Conservation (phyloP, 2,113 vertebrate species). For the Sigmodon hispidus region DNA sequence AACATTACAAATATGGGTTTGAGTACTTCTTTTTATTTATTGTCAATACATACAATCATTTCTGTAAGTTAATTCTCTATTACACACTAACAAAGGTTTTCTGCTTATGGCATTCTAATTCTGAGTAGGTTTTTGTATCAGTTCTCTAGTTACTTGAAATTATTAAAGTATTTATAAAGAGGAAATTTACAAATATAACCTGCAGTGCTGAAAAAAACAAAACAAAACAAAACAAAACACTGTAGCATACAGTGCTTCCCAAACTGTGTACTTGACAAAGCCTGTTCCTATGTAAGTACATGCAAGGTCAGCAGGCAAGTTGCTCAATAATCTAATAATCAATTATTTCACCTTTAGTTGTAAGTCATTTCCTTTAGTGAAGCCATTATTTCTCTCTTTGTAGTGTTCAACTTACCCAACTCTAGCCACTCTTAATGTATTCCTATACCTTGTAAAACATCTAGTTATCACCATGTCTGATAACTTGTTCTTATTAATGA, state of each 20-base stretch:
- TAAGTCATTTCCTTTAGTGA: too few species aligned
- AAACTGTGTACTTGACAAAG: constrained; percentile 62
- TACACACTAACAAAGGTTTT: background rate
- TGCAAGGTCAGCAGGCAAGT: constrained; percentile 71
- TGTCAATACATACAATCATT: background rate
- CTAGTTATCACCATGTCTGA: constrained; percentile 84
- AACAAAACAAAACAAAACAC: constrained; percentile 1
- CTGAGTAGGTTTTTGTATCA: constrained; percentile 12
- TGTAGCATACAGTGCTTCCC: background rate
- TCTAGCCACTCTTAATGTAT: constrained; percentile 80
- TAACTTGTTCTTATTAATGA: constrained; percentile 87
- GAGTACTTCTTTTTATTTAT: background rate
- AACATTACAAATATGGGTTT: background rate
- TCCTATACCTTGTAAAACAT: constrained; percentile 81
- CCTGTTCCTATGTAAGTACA: constrained; percentile 53
- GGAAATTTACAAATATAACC: constrained; percentile 5
- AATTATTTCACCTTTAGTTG: constrained; percentile 73
- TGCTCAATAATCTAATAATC: constrained; percentile 75
- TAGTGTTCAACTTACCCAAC: constrained; percentile 78
- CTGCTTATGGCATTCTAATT: constrained; percentile 2
- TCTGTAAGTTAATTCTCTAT: background rate
- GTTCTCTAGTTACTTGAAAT: constrained; percentile 15
- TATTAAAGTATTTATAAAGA: constrained; percentile 39
- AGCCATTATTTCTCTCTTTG: constrained; percentile 74
- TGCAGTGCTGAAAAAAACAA: background rate